Evolutionary conservation across 2,888 invertebrate species (phyloP).

Genomic region (Catocala nupta): DNA sequence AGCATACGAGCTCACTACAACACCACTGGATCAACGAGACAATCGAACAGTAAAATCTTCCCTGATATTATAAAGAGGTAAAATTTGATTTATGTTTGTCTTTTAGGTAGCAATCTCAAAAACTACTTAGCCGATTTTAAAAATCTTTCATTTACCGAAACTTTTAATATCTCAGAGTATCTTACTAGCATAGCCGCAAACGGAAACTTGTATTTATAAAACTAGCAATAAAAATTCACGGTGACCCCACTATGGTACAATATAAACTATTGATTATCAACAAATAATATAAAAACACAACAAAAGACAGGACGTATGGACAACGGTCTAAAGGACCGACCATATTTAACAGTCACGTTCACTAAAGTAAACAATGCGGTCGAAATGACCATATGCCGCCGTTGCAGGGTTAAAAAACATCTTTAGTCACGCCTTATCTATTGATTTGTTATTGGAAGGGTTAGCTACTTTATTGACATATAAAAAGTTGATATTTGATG

Average conservation of each 20-base stretch:
- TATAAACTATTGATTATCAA: constrained; percentile 66
- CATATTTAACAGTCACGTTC: constrained; percentile 58
- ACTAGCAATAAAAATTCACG: constrained; percentile 9
- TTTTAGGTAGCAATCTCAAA: no score
- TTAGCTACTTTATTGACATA: constrained; percentile 45
- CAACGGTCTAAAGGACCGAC: constrained; percentile 57
- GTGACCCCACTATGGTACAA: constrained; percentile 62
- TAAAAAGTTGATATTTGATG: constrained; percentile 34
- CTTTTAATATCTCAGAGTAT: no score
- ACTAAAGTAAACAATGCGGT: constrained; percentile 51
- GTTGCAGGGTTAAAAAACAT: constrained; percentile 61
- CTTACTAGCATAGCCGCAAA: no score
- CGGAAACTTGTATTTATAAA: background rate
- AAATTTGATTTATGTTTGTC: no score
- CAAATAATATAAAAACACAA: constrained; percentile 64
- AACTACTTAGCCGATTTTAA: no score
- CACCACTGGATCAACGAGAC: no score
- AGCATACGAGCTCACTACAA: no score
- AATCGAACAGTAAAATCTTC: no score
- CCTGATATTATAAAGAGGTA: no score
- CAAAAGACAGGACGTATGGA: constrained; percentile 64
- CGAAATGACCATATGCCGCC: constrained; percentile 66
- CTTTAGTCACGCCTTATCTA: constrained; percentile 68
- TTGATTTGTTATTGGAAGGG: constrained; percentile 62
- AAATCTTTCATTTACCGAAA: no score